Evolutionary conservation across 2,113 vertebrate species (phyloP).

Genomic region (Alethe diademata): DNA sequence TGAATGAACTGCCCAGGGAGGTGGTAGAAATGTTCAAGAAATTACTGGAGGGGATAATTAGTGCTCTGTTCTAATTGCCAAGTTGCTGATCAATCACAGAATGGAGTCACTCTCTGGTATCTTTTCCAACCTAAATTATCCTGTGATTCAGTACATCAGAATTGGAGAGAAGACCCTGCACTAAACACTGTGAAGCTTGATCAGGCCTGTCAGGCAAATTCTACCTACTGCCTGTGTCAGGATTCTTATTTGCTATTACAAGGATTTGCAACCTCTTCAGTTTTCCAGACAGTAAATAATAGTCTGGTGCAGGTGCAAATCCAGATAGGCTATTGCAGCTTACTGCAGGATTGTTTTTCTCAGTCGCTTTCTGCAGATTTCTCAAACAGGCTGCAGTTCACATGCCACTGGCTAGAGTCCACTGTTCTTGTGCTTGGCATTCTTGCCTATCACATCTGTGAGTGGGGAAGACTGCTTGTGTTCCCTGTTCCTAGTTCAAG

Average conservation of each 20-base stretch:
- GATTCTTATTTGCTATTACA: not conserved
- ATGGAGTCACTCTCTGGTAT: not conserved
- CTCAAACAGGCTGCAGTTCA: not conserved
- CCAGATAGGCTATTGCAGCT: not conserved
- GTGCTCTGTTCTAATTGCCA: not conserved
- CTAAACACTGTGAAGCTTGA: accelerated
- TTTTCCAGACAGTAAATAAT: not conserved
- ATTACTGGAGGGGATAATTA: accelerated
- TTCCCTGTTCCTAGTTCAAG: not conserved
- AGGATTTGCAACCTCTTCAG: not conserved
- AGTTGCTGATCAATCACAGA: not conserved
- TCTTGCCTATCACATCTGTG: not conserved
- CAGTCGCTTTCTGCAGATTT: not conserved
- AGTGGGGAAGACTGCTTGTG: not conserved
- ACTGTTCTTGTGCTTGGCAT: not conserved
- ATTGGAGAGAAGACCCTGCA: not conserved
- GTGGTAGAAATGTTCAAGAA: not conserved
- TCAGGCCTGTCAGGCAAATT: not conserved
- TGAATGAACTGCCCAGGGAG: not conserved
- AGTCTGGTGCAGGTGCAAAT: not conserved
- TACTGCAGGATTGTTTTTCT: not conserved
- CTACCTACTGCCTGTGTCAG: not conserved
- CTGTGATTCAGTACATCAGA: not conserved
- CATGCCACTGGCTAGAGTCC: not conserved
- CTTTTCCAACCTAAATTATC: not conserved